Percentiles rank a stretch among this genome's conserved stretches.
Conservation (phyloP, 2,888 invertebrate genomes). For the Meghimatium bilineatum region DNA sequence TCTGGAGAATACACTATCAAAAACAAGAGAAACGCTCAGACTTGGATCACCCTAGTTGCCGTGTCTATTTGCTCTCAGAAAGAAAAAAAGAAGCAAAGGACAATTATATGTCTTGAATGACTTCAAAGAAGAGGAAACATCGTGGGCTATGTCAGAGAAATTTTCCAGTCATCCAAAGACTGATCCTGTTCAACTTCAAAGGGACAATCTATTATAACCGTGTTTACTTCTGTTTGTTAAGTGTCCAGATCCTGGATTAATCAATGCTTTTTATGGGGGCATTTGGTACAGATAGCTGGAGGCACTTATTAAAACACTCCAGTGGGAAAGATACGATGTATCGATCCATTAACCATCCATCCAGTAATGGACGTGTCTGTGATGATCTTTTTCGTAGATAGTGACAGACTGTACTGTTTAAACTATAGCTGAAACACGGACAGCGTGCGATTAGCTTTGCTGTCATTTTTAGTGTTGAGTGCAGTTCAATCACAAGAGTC, state of each 20-base stretch:
- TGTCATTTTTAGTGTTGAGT: background rate
- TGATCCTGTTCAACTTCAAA: conserved; percentile 38
- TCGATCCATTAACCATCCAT: conserved; percentile 2
- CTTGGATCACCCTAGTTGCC: too few relatives aligned
- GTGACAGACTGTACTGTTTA: background rate
- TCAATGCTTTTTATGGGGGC: conserved; percentile 19
- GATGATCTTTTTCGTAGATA: conserved; percentile 4
- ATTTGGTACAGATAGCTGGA: conserved; percentile 18
- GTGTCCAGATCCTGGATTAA: background rate
- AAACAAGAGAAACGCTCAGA: too few relatives aligned
- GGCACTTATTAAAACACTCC: conserved; percentile 26
- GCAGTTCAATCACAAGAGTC: too few relatives aligned
- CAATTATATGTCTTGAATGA: conserved; percentile 1
- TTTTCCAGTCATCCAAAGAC: background rate
- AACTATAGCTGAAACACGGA: background rate
- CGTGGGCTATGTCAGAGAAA: background rate
- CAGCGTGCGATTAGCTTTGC: background rate
- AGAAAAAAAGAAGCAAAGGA: background rate
- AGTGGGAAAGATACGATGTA: background rate
- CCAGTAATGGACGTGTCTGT: background rate
- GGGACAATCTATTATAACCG: conserved; percentile 22
- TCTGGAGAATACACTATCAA: too few relatives aligned
- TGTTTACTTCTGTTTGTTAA: conserved; percentile 16
- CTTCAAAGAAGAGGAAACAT: conserved; percentile 29
- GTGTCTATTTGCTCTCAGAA: background rate